A percentile compares a stretch with the other conserved stretches of the same genome.
These are phyloP conservation scores for Aporrectodea caliginosa DNA, from an alignment of 1,140 invertebrate species.

Conservation along the genomic window DNA sequence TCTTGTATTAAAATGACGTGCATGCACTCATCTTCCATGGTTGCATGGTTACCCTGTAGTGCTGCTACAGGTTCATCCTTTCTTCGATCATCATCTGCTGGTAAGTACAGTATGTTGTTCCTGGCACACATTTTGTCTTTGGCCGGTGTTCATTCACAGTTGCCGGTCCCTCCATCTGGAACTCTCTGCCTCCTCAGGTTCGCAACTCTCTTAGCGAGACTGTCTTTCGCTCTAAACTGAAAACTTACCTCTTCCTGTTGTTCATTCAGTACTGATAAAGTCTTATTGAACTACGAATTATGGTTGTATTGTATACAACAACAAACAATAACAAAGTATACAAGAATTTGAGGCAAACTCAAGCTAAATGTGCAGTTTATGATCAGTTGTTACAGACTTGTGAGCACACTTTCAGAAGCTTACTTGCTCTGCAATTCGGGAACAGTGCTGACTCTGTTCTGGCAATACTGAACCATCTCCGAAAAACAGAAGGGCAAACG, in stretches of 20 bases:
- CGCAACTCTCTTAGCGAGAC: too few species aligned
- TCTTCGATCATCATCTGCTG: too few species aligned
- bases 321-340: neutral
- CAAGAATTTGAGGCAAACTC: neutral
- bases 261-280: neutral
- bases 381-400: neutral
- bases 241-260: neutral
- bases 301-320: neutral
- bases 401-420: constrained; percentile 36
- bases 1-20: too few species aligned
- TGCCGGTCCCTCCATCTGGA: too few species aligned
- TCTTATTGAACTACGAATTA: neutral
- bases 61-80: too few species aligned
- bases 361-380: neutral
- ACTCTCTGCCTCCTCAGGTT: too few species aligned
- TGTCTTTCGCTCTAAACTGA: too few species aligned
- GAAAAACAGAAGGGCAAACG: constrained; percentile 92
- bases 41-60: too few species aligned
- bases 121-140: too few species aligned
- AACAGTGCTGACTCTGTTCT: constrained; percentile 90
- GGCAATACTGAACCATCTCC: constrained; percentile 96
- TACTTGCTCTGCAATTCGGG: constrained; percentile 90
- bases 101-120: too few species aligned
- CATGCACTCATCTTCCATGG: too few species aligned
- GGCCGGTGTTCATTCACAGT: too few species aligned